These are phyloP conservation scores for Invenusta paracnida DNA, from an alignment of 2,888 invertebrate genomes.

Conservation along the genomic window DNA sequence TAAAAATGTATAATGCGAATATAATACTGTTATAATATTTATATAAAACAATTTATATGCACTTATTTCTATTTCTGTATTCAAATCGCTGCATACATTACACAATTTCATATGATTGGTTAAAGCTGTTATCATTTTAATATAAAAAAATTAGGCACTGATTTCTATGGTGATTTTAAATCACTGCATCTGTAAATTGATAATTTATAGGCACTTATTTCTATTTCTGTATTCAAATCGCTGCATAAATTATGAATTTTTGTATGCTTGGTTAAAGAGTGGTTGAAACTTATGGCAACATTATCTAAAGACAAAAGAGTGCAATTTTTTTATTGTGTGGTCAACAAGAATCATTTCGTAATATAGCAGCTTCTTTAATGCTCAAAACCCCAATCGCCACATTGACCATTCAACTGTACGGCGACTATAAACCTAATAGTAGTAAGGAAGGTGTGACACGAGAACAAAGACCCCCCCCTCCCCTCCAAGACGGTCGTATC, in stretches of 20 bases:
- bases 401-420: too few species aligned
- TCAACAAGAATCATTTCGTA: too few species aligned
- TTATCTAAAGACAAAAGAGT: too few species aligned
- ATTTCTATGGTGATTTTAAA: background rate
- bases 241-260: background rate
- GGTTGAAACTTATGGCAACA: too few species aligned
- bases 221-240: background rate
- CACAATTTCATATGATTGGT: background rate
- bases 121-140: background rate
- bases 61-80: background rate
- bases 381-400: too few species aligned
- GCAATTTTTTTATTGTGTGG: too few species aligned
- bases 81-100: background rate
- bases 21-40: background rate
- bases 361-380: too few species aligned
- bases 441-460: too few species aligned
- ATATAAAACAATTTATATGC: background rate
- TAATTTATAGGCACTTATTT: background rate
- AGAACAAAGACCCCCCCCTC: too few species aligned
- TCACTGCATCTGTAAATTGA: background rate
- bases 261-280: background rate
- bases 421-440: too few species aligned
- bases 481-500: too few species aligned
- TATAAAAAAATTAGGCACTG: background rate
- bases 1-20: background rate